Evolutionary conservation across 1,140 invertebrate genomes (phyloP), one percentile per base, ranked within the genome.

Genomic region (Dryas iulia): DNA sequence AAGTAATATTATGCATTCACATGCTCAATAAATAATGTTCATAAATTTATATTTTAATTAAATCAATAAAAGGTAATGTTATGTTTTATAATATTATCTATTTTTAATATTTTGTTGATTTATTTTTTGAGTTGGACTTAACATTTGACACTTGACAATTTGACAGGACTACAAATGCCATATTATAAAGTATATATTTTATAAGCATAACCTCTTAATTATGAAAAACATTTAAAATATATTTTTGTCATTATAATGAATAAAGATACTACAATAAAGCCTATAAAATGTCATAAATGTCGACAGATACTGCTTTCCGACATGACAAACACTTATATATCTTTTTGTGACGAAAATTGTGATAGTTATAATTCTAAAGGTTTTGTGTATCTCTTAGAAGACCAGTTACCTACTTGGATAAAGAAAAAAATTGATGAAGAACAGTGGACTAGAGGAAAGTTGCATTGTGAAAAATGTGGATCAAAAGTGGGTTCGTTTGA

Each of bases 401-500:
- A 92, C 14, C 79, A 80, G 56, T 69, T 92, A 28, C 92, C 92
- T 18, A 66, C 78, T 5, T 93, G 92, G 92, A 90, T 93, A 3
- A 87, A 81, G 59, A 24, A 52, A 14, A 86, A 85, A 71, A 65
- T 93, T 60, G 89, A 92, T 72, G 71, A 81, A 33, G 87, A 90
- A 70, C 82, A 91, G 23, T 95, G 94, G 94, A 92, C 89, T 5
- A 94, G 93, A 84, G 94, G 94, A 23, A 94, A 94, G 88, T 71
- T 95, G n/a, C 85, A 92, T 53, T 95, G 94, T 89, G 91, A 92
- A 73, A 87, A 91, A 62, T 95, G 94, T 81, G 82, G 89, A 21
- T 86, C 83, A 59, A 90, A 94, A 82, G 82, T 95, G 23, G 94
- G 94, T 2, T 93, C 93, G 10, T 95, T 94, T 86, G 94, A 95